Base-by-base conservation (phyloP, 1,140 invertebrate genomes). In the Ostrea edulis region DNA sequence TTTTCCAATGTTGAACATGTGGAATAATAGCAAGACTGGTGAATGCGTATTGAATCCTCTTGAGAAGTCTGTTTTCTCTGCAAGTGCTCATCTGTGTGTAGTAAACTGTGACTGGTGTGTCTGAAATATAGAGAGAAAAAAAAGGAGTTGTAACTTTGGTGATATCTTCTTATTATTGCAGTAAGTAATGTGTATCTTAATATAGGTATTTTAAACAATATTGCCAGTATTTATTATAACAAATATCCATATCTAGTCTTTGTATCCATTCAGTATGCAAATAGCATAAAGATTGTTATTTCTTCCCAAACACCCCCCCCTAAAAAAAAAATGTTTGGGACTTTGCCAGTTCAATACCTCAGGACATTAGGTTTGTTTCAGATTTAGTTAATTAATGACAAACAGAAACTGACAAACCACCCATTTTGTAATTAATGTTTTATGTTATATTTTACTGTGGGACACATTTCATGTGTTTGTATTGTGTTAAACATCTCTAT, bases 161-260 rank as follows among this genome's bases (percentile, higher is more conserved):
- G 68, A 71, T 71, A 71, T 71, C 29, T 35, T 12, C 65, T 71
- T 25, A 71, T 71, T 71, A 71, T 71, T 12, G 12, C 25, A 35
- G 68, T 71, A 29, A 71, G 35, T 44, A 29, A 71, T 9, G 12
- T 71, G 68, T 71, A 71, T 71, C 25, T 29, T 71, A 29, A 71
- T 71, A 71, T 25, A 71, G 65, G 22, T 71, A 71, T 29, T 29
- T 35, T 71, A 25, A 44, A 71, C 68, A 29, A 71, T 71, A 71
- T 29, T 71, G 68, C 25, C 68, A 71, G 68, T 71, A 71, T 71
- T 71, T 71, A 71, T 71, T 71, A 71, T 35, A 29, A 71, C 22
- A 71, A 17, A 71, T 71, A 71, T 71, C 68, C 25, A 25, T 71
- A 71, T 71, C 68, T 71, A 71, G 68, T 71, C 68, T 71, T 71